Base-by-base conservation (phyloP, 2,888 invertebrate genomes). In the Alentia gelatinosa region DNA sequence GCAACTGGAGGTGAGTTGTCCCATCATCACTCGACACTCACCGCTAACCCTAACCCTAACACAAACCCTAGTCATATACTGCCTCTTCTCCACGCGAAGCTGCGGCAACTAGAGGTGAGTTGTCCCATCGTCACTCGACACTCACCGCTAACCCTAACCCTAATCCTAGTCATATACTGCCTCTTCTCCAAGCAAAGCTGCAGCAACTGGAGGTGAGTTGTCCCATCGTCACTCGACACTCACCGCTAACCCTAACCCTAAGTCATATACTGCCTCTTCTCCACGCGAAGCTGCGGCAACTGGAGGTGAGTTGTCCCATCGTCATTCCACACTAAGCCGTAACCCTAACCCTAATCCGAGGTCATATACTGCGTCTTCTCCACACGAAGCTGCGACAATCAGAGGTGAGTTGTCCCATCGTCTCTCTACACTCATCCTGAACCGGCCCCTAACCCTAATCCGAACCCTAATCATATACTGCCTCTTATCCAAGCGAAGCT, bases 361-460 rank as follows among this genome's bases (percentile, higher is more conserved):
- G n/a, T n/a, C n/a, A n/a, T n/a, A n/a, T n/a, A n/a, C n/a, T n/a
- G n/a, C n/a, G n/a, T n/a, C n/a, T n/a, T n/a, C n/a, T n/a, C n/a
- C n/a, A n/a, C n/a, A n/a, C n/a, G n/a, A n/a, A n/a, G n/a, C n/a
- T n/a, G n/a, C n/a, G n/a, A n/a, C n/a, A n/a, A n/a, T n/a, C n/a
- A n/a, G n/a, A n/a, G n/a, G n/a, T n/a, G n/a, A n/a, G n/a, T n/a
- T n/a, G n/a, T n/a, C n/a, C n/a, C n/a, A n/a, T n/a, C n/a, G n/a
- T n/a, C n/a, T n/a, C n/a, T n/a, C n/a, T n/a, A n/a, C n/a, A n/a
- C n/a, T n/a, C 98, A 0, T 98, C 98, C 0, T 97, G 99, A 91
- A 99, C 99, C n/a, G n/a, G n/a, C n/a, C n/a, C 97, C 98, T 98
- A 0, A 98, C 98, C 0, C 98, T 98, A 89, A 99, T 99, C 96